phyloP scores from a whole-genome alignment of 37 sponge, comb jelly and placozoan genomes.

The Hexactinellida sp. region DNA sequence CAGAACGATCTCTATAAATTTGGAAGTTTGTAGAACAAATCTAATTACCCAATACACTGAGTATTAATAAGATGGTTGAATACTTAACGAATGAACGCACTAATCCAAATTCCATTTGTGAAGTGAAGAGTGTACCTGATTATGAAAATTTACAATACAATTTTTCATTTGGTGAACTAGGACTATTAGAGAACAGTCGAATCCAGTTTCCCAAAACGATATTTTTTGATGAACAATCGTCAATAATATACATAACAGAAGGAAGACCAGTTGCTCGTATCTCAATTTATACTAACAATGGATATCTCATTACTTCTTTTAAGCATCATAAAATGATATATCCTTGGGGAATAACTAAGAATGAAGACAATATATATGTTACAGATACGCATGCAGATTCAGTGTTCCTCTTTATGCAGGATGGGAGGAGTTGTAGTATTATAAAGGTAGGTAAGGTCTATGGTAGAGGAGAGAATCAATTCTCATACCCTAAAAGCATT shows the following conservation, averaged over 20 bases:
- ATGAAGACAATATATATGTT: neutral
- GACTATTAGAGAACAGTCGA: neutral
- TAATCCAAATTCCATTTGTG: no score
- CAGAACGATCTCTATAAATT: no score
- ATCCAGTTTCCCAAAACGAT: neutral
- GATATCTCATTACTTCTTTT: neutral
- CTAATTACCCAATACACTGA: no score
- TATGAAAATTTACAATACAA: no score
- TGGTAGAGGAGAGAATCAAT: neutral
- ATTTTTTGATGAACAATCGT: neutral
- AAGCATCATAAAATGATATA: neutral
- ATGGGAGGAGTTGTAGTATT: neutral
- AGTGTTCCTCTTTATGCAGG: neutral
- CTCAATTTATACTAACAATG: neutral
- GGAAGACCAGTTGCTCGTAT: neutral
- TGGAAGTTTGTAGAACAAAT: no score
- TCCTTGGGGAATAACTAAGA: neutral
- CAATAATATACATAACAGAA: neutral
- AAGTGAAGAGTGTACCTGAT: no score
- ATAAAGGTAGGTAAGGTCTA: neutral
- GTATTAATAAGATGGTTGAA: no score
- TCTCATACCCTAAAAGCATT: neutral
- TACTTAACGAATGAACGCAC: no score
- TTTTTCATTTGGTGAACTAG: neutral
- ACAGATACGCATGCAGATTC: neutral